Base-by-base conservation (phyloP, 2,113 vertebrate species). In the Drymodes brunneopygia region DNA sequence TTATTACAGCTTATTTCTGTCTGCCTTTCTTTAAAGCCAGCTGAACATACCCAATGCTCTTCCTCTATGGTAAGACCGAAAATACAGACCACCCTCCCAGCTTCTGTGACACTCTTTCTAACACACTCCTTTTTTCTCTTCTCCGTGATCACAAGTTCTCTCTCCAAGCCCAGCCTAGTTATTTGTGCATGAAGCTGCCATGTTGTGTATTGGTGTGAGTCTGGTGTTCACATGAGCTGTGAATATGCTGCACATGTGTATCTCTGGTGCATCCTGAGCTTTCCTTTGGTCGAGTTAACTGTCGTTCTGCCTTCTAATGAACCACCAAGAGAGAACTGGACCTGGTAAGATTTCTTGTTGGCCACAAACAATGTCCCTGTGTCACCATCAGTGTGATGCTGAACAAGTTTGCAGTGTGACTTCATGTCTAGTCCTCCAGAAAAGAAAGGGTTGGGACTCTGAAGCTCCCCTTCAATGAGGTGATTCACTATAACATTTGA, bases 21-120 rank as follows among this genome's bases (percentile, higher is more conserved):
- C 98, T 99, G 98, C 99, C 99, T 99, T 99, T 99, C 99, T 99
- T 99, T 99, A 99, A 99, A 99, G 99, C 99, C 99, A 99, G 98
- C 99, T 99, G 99, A 99, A 98, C 98, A 98, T 98, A 99, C 98
- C 98, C 99, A 99, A 98, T 99, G 99, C 98, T 98, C 99, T 98
- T 98, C 98, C 98, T 98, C 98, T 98, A 99, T 98, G 99, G 99
- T 99, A 99, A 99, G 99, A 99, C 98, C 97, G 31, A 99, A 98
- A 98, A 98, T 98, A 98, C 98, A 98, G 97, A 98, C 97, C 96
- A 97, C 88, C 80, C 86, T 97, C 94, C 97, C 95, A 95, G 97
- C 97, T 98, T 97, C 97, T 96, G 97, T 98, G 97, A 95, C 95
- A 97, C 95, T 91, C 90, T 96, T 77, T 95, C 96, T 95, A 96